Evolutionary conservation across 2,113 vertebrate genomes (phyloP), one percentile per base, ranked within the genome.

Genomic region (Scomber scombrus): DNA sequence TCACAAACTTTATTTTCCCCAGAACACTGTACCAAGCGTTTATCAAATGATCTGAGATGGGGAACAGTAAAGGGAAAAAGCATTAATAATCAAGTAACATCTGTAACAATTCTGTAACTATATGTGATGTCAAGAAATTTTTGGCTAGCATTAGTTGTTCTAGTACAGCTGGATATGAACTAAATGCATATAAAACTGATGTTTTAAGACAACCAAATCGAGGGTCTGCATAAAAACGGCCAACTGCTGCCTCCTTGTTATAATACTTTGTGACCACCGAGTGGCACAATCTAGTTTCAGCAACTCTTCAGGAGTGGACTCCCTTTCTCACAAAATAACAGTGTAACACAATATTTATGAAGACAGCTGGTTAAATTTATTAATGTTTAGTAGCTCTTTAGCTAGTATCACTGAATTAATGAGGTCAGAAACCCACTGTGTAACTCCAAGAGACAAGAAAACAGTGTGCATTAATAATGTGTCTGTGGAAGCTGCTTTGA

Each of bases 191-290:
- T 31, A 5, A 4, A 57, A 26, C 0, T 31, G 1, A 1, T 13
- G 5, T 1, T 46, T 4, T 56, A 50, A 56, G 4, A 46, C 49
- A 18, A 5, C 19, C 5, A 26, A 34, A 45, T 15, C 11, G n/a
- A 43, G 26, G 15, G 34, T 40, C 34, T 40, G 34, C 6, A 52
- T 23, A 21, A 8, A 63, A 80, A n/a, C 11, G 5, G 5, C 3
- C 47, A 49, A 15, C 23, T 18, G 29, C 34, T 71, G 11, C 15
- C 4, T 63, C 21, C 50, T 4, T 77, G 84, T 55, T 60, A 26
- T 88, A 3, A 69, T 46, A 52, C 55, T 11, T 1, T 86, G 11
- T 79, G 81, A 72, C 89, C 91, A 87, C 85, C 0, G 49, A 63
- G 86, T 31, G 87, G 80, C 77, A 60, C 46, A 65, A n/a, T 80